phyloP scores from a whole-genome alignment of 2,113 vertebrate genomes.

The Rhinogobius similis region DNA sequence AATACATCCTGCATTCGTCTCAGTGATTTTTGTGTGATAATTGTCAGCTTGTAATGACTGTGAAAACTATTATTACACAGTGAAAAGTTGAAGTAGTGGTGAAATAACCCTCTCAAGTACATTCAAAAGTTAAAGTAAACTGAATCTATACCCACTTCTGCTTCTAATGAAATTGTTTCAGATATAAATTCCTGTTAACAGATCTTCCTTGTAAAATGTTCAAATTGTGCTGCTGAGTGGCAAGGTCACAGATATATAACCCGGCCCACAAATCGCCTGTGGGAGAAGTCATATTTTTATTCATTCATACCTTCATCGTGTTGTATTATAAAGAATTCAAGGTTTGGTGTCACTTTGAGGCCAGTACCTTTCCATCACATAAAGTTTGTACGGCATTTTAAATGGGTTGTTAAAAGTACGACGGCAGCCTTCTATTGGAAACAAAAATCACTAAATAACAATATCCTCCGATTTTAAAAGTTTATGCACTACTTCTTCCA shows the following conservation, averaged over 20 bases:
- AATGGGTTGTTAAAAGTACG: not conserved
- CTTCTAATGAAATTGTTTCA: not conserved
- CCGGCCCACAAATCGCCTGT: conserved; percentile 11
- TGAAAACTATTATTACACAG: too few relatives aligned
- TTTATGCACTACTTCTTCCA: too few relatives aligned
- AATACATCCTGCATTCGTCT: too few relatives aligned
- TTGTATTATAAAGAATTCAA: not conserved
- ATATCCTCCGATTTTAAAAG: too few relatives aligned
- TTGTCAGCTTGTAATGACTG: too few relatives aligned
- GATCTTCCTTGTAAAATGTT: conserved; percentile 34
- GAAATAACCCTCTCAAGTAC: too few relatives aligned
- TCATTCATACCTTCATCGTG: not conserved
- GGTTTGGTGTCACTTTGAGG: not conserved
- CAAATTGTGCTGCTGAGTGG: conserved; percentile 21
- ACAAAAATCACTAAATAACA: too few relatives aligned
- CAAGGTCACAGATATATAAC: conserved; percentile 22
- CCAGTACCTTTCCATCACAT: not conserved
- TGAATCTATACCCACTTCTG: not conserved
- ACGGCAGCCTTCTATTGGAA: not conserved
- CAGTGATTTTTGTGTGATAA: too few relatives aligned
- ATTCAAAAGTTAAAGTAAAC: too few relatives aligned
- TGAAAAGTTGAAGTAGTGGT: too few relatives aligned
- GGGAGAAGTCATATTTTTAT: conserved; percentile 1
- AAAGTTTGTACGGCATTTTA: not conserved
- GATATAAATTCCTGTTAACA: not conserved